phyloP scores from a whole-genome alignment of 2,113 vertebrate species.

The Terrapene triunguis region DNA sequence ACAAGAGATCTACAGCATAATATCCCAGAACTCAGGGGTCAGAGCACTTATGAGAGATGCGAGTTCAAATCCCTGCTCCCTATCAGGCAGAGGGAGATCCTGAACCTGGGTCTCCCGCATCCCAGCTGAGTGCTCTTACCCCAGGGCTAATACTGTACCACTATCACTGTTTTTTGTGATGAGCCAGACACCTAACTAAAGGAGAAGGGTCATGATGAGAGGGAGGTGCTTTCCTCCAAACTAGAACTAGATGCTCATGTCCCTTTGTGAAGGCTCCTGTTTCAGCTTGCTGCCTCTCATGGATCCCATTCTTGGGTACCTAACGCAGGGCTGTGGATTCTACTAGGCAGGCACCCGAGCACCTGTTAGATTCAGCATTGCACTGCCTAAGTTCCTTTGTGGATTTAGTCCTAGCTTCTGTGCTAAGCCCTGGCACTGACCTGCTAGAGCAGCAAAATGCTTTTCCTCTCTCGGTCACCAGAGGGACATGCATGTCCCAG shows the following conservation, averaged over 20 bases:
- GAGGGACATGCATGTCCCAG: not conserved
- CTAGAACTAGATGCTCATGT: not conserved
- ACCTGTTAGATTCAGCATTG: no score
- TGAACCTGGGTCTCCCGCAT: not conserved
- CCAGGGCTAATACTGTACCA: not conserved
- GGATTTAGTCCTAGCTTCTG: not conserved
- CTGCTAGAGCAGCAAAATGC: not conserved
- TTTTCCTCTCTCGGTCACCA: not conserved
- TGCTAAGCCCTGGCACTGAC: not conserved
- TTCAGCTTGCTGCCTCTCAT: not conserved
- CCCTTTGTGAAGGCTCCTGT: not conserved
- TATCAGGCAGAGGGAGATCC: not conserved
- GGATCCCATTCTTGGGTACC: not conserved
- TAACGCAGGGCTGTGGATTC: not conserved
- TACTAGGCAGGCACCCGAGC: not conserved
- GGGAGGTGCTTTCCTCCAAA: not conserved
- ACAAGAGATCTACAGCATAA: not conserved
- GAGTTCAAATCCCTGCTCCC: not conserved
- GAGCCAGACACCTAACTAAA: not conserved
- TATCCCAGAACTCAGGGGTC: not conserved
- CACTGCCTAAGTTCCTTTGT: not conserved
- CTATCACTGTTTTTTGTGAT: not conserved
- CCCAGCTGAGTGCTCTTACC: not conserved
- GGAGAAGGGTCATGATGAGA: not conserved
- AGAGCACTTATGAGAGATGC: not conserved